A percentile compares a stretch with the other conserved stretches of the same genome.
These are phyloP conservation scores for Hypomecis punctinalis DNA, from an alignment of 2,888 invertebrate species.

Conservation along the genomic window DNA sequence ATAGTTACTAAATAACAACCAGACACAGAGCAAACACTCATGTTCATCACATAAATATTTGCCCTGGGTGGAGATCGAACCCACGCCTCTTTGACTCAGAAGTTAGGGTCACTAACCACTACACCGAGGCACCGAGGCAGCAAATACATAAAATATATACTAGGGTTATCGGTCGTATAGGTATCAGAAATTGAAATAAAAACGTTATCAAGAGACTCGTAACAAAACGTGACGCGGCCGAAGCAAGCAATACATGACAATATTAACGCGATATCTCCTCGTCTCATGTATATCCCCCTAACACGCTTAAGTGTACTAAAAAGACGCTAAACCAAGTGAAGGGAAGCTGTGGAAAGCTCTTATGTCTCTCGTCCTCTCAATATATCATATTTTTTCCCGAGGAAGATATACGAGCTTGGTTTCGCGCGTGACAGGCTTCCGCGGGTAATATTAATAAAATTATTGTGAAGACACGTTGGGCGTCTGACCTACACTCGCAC, in stretches of 20 bases:
- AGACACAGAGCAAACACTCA: no score
- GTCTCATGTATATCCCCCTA: slow-evolving; percentile 32
- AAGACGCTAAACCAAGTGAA: slow-evolving; percentile 71
- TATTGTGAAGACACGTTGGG: slow-evolving; percentile 80
- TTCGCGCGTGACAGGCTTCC: slow-evolving; percentile 81
- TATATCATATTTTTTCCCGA: slow-evolving; percentile 83
- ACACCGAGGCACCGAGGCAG: no score
- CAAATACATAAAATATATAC: no score
- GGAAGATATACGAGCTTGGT: slow-evolving; percentile 79
- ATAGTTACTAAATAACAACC: no score
- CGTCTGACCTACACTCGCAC: slow-evolving; percentile 67
- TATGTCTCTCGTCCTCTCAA: slow-evolving; percentile 79
- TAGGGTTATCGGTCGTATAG: no score
- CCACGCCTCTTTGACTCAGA: no score
- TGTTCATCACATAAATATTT: no score
- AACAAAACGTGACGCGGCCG: not conserved
- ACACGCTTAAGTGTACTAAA: slow-evolving; percentile 52
- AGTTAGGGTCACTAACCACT: no score
- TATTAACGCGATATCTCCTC: slow-evolving; percentile 22
- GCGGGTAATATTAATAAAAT: slow-evolving; percentile 84
- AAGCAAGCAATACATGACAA: slow-evolving; percentile 15
- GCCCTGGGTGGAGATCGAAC: no score
- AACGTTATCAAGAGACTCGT: slow-evolving; percentile 8
- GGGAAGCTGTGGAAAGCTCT: slow-evolving; percentile 75
- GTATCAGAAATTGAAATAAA: not conserved